Conservation (phyloP, 2,888 invertebrate genomes). For the Diloba caeruleocephala region DNA sequence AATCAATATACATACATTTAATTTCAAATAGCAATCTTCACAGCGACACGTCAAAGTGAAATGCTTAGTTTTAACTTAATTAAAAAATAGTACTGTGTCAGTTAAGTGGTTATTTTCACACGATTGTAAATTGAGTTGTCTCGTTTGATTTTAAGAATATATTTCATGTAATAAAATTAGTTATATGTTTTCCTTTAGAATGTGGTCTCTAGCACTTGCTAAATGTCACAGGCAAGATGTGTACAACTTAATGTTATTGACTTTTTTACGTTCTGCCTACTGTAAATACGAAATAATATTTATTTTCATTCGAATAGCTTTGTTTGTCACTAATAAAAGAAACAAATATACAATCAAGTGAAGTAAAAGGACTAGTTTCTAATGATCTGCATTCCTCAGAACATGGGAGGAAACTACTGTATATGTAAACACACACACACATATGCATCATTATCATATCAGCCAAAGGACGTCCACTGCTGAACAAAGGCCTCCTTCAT, state of each 20-base stretch:
- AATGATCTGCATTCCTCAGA: too few relatives aligned
- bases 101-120: constrained; percentile 60
- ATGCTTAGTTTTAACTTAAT: constrained; percentile 50
- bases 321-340: too few relatives aligned
- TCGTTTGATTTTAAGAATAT: constrained; percentile 18
- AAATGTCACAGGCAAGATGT: constrained; percentile 4
- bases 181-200: constrained; percentile 1
- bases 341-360: too few relatives aligned
- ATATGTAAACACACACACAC: too few relatives aligned
- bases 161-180: constrained; percentile 33
- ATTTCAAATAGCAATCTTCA: constrained; percentile 37
- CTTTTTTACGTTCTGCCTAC: too few relatives aligned
- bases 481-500: too few relatives aligned
- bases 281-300: too few relatives aligned
- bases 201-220: neutral
- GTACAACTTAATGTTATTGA: neutral
- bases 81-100: constrained; percentile 45
- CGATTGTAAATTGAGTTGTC: constrained; percentile 47
- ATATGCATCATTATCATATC: too few relatives aligned
- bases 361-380: too few relatives aligned
- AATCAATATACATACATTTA: constrained; percentile 46
- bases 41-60: constrained; percentile 47
- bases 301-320: too few relatives aligned
- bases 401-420: too few relatives aligned
- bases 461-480: too few relatives aligned